These are phyloP conservation scores for Alligator mississippiensis DNA, from an alignment of 2,113 vertebrate species.

Conservation along the genomic window DNA sequence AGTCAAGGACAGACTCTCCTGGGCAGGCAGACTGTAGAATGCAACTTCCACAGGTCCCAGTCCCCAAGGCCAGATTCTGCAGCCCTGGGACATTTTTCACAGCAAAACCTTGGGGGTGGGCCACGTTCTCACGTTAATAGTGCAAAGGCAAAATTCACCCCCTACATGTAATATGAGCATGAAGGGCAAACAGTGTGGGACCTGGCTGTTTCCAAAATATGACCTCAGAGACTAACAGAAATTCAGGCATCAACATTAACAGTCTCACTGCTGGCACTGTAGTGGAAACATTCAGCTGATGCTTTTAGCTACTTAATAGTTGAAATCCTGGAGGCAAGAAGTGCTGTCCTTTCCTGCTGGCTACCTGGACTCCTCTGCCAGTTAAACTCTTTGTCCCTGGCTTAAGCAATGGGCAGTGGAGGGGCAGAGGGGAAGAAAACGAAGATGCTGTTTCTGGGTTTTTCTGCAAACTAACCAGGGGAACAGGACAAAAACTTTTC, in stretches of 20 bases:
- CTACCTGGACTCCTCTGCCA: fast-evolving
- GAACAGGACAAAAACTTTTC: background rate
- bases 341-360: background rate
- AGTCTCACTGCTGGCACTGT: background rate
- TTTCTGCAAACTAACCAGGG: background rate
- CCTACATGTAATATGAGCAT: fast-evolving
- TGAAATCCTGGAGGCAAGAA: fast-evolving
- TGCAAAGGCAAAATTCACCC: background rate
- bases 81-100: background rate
- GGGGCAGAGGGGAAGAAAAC: background rate
- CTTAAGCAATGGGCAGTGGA: fast-evolving
- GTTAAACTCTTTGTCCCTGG: too few relatives aligned
- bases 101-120: background rate
- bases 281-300: fast-evolving
- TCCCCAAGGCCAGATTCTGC: background rate
- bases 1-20: too few relatives aligned
- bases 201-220: background rate
- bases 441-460: background rate
- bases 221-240: background rate
- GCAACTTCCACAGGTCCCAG: too few relatives aligned
- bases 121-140: fast-evolving
- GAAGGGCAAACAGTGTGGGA: background rate
- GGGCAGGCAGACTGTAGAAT: too few relatives aligned
- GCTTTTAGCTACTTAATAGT: background rate
- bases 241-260: background rate